Evolutionary conservation across 2,888 invertebrate genomes (phyloP).

Genomic region (Acrobasis repandana): DNA sequence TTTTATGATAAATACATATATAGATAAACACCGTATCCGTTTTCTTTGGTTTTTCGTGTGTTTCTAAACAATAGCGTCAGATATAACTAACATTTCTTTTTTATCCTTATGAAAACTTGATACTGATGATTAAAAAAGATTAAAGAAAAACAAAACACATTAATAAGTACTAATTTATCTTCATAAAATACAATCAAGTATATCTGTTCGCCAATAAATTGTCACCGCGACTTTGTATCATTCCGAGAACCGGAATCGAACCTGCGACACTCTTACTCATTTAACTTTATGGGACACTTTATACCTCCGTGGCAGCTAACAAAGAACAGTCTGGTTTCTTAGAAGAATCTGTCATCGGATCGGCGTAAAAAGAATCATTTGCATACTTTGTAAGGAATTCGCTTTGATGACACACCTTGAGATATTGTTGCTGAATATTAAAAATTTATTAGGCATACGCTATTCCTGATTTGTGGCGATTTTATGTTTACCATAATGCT

Average conservation of each 20-base stretch:
- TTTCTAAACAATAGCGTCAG: too few species aligned
- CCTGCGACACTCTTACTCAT: slow-evolving; percentile 45
- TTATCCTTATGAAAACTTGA: too few species aligned
- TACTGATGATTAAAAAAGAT: too few species aligned
- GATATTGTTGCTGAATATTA: slow-evolving; percentile 10
- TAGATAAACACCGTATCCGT: too few species aligned
- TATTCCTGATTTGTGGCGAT: neutral
- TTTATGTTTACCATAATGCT: neutral
- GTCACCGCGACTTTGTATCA: slow-evolving; percentile 24
- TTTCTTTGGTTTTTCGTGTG: too few species aligned
- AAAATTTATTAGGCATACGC: neutral
- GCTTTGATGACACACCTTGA: slow-evolving; percentile 31
- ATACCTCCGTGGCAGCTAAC: slow-evolving; percentile 53
- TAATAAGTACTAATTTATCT: neutral
- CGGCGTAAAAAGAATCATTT: slow-evolving; percentile 55
- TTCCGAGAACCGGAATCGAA: slow-evolving; percentile 32
- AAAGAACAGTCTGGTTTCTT: slow-evolving; percentile 66
- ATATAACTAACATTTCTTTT: too few species aligned
- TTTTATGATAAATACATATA: too few species aligned
- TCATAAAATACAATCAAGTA: slow-evolving; percentile 28
- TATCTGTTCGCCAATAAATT: slow-evolving; percentile 30
- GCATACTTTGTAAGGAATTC: slow-evolving; percentile 53
- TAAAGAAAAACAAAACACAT: too few species aligned
- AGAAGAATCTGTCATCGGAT: slow-evolving; percentile 68
- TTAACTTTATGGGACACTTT: slow-evolving; percentile 76